These are phyloP conservation scores for Drosophila emarginata DNA, from an alignment of 2,888 invertebrate species.

Conservation along the genomic window DNA sequence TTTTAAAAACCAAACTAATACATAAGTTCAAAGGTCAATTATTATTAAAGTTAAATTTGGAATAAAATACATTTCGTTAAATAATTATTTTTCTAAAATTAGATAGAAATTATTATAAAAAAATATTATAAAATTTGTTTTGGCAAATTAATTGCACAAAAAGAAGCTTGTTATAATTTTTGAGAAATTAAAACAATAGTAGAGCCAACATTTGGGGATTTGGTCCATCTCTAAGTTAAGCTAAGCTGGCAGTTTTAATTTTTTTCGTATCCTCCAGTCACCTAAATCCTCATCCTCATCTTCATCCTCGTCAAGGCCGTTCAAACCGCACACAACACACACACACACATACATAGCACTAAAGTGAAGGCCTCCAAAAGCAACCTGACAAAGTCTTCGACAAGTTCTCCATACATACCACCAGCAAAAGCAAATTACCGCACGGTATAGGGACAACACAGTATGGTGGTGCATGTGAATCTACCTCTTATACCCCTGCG, in stretches of 20 bases:
- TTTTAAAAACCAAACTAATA: too few species aligned
- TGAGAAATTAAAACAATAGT: not conserved
- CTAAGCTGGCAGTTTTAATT: constrained; percentile 33
- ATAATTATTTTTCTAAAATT: too few species aligned
- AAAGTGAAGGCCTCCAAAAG: constrained; percentile 25
- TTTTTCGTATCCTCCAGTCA: constrained; percentile 51
- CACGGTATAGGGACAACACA: not conserved
- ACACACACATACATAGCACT: constrained; percentile 26
- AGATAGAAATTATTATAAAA: too few species aligned
- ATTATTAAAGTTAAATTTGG: too few species aligned
- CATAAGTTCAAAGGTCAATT: too few species aligned
- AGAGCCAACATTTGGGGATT: not conserved
- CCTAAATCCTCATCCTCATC: constrained; percentile 14
- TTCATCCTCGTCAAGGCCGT: constrained; percentile 61
- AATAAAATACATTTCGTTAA: too few species aligned
- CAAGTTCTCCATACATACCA: constrained; percentile 23
- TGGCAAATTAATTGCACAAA: too few species aligned
- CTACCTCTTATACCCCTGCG: too few species aligned
- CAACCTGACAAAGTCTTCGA: constrained; percentile 52
- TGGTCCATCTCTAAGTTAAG: constrained; percentile 27
- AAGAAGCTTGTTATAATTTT: too few species aligned
- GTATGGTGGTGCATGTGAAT: not conserved
- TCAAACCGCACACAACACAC: constrained; percentile 14
- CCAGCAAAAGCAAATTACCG: constrained; percentile 24
- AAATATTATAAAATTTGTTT: too few species aligned